Percentiles rank a stretch among this genome's conserved stretches.
Evolutionary conservation across 2,888 invertebrate genomes (phyloP).

Genomic region (Lamellibrachia columna): DNA sequence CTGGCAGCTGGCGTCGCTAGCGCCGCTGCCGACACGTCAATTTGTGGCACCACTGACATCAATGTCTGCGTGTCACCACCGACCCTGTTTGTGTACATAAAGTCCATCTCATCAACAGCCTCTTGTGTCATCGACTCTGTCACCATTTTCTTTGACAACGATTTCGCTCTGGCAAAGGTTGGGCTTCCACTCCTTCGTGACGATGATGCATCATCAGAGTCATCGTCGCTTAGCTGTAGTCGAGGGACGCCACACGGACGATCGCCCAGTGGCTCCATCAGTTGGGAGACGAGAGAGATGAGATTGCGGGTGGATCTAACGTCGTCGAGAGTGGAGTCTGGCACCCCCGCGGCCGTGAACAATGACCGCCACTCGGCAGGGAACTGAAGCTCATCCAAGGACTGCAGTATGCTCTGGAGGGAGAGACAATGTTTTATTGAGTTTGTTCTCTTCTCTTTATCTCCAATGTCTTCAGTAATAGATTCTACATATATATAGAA

Average conservation of each 20-base stretch:
- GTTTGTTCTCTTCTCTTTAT: neutral
- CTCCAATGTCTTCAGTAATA: neutral
- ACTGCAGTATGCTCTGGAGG: slow-evolving; percentile 52
- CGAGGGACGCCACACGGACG: slow-evolving; percentile 26
- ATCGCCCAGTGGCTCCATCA: slow-evolving; percentile 33
- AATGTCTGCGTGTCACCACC: neutral
- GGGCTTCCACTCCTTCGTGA: neutral
- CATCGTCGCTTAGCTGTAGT: slow-evolving; percentile 21
- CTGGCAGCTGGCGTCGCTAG: slow-evolving; percentile 19
- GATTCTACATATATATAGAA: no score
- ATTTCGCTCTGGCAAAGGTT: neutral
- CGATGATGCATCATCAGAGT: slow-evolving; percentile 17
- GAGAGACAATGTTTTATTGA: neutral
- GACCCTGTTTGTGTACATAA: slow-evolving; percentile 8
- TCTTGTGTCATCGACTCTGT: slow-evolving; percentile 24
- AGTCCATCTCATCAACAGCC: slow-evolving; percentile 22
- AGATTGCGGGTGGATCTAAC: slow-evolving; percentile 54
- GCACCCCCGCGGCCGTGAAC: slow-evolving; percentile 52
- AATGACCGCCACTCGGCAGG: slow-evolving; percentile 54
- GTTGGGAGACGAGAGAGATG: slow-evolving; percentile 52
- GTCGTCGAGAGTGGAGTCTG: slow-evolving; percentile 51
- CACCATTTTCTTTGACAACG: neutral
- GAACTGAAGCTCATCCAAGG: slow-evolving; percentile 52
- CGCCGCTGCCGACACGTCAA: slow-evolving; percentile 17
- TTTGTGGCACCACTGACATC: neutral